Percentiles rank a stretch among this genome's conserved stretches.
Evolutionary conservation across 2,888 invertebrate genomes (phyloP).

Genomic region (Ophion obscuratus): DNA sequence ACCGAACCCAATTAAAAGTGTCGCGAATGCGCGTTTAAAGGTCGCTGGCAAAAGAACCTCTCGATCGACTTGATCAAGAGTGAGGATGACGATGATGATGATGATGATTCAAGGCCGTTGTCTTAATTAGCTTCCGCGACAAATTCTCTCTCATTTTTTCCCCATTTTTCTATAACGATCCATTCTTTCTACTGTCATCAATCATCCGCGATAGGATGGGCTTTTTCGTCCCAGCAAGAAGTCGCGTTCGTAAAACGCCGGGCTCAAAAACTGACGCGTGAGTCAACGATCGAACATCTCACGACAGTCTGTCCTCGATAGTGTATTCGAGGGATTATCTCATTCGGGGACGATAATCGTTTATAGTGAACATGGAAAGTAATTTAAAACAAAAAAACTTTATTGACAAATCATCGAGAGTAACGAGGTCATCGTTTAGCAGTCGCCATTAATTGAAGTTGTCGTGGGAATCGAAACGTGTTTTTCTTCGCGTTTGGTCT

Average conservation of each 20-base stretch:
- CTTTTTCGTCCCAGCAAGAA: conserved; percentile 29
- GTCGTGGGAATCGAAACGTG: conserved; percentile 54
- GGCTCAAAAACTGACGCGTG: not conserved
- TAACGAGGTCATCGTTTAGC: not conserved
- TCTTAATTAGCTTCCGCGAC: not conserved
- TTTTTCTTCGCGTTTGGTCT: conserved; percentile 16
- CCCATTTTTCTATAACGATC: not conserved
- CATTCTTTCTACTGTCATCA: conserved; percentile 40
- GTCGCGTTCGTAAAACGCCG: not conserved
- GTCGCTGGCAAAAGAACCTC: conserved; percentile 40
- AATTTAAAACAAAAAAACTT: conserved; percentile 17
- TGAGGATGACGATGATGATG: conserved; percentile 14
- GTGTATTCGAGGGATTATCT: conserved; percentile 42
- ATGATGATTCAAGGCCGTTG: conserved; percentile 39
- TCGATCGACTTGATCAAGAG: conserved; percentile 25
- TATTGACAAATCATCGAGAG: conserved; percentile 49
- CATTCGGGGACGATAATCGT: conserved; percentile 37
- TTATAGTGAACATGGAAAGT: not conserved
- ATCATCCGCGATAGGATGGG: conserved; percentile 38
- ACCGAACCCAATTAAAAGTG: conserved; percentile 75
- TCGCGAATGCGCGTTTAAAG: conserved; percentile 60
- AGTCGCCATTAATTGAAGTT: conserved; percentile 35
- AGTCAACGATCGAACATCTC: conserved; percentile 7
- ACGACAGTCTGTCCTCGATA: conserved; percentile 1
- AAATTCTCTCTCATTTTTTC: conserved; percentile 19